Conservation (phyloP, 2,113 vertebrate species). For the Sarotherodon lohbergeri region DNA sequence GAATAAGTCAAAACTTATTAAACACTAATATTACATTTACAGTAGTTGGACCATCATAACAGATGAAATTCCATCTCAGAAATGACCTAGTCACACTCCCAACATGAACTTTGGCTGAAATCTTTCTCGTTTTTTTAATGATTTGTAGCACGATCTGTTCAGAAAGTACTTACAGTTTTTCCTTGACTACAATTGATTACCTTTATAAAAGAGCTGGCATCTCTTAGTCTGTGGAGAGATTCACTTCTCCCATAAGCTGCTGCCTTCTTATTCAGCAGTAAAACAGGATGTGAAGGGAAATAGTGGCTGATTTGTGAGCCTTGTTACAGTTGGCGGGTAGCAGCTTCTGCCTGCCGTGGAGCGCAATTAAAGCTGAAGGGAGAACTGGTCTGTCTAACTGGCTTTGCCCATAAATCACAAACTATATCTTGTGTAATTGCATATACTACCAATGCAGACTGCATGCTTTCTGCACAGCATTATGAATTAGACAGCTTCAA, state of each 20-base stretch:
- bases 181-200: not conserved
- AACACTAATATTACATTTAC: not conserved
- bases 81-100: not conserved
- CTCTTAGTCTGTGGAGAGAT: not conserved
- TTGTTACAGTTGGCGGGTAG: not conserved
- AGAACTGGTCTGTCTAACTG: not conserved
- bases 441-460: not conserved
- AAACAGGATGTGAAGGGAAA: not conserved
- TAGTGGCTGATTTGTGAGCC: slow-evolving; percentile 12
- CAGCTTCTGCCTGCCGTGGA: not conserved
- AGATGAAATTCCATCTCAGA: not conserved
- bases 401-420: not conserved
- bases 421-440: not conserved
- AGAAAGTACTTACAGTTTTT: not conserved
- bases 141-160: not conserved
- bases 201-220: not conserved
- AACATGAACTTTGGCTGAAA: not conserved
- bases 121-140: not conserved
- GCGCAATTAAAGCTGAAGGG: not conserved
- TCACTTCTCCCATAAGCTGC: not conserved
- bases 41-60: not conserved
- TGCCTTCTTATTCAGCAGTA: not conserved
- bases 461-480: not conserved
- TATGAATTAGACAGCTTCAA: not conserved
- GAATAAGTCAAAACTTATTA: not conserved